phyloP scores from a whole-genome alignment of 2,888 invertebrate species.

The Subacronicta megacephala region DNA sequence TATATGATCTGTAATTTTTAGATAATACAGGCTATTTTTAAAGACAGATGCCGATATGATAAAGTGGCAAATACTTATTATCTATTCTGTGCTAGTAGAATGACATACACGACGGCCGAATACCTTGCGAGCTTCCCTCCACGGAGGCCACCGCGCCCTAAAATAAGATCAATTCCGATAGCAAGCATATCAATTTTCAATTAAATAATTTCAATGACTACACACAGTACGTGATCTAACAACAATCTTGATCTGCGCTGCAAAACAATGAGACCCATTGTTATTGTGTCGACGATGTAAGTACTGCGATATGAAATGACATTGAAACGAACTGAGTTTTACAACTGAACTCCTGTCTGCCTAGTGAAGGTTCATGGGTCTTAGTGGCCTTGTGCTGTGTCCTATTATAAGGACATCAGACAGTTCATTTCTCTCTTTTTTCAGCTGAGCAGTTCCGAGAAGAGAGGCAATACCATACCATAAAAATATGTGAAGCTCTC shows the following conservation, averaged over 20 bases:
- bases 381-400: background rate
- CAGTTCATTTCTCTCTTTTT: too few species aligned
- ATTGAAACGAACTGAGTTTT: constrained; percentile 1
- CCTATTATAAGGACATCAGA: too few species aligned
- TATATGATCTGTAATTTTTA: too few species aligned
- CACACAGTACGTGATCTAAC: constrained; percentile 13
- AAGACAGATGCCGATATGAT: too few species aligned
- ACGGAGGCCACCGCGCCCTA: background rate
- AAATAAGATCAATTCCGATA: constrained; percentile 1
- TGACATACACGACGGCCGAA: too few species aligned
- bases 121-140: background rate
- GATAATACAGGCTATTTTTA: too few species aligned
- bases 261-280: constrained; percentile 36
- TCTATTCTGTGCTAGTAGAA: too few species aligned
- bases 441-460: too few species aligned
- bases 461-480: too few species aligned
- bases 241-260: constrained; percentile 28
- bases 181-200: constrained; percentile 29
- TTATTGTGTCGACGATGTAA: constrained; percentile 6
- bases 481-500: too few species aligned
- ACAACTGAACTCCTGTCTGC: background rate
- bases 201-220: constrained; percentile 30
- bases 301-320: constrained; percentile 4
- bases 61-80: too few species aligned
- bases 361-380: background rate